These are phyloP conservation scores for Crossaster papposus DNA, from an alignment of 53 echinoderm and acorn worm genomes.

Conservation along the genomic window DNA sequence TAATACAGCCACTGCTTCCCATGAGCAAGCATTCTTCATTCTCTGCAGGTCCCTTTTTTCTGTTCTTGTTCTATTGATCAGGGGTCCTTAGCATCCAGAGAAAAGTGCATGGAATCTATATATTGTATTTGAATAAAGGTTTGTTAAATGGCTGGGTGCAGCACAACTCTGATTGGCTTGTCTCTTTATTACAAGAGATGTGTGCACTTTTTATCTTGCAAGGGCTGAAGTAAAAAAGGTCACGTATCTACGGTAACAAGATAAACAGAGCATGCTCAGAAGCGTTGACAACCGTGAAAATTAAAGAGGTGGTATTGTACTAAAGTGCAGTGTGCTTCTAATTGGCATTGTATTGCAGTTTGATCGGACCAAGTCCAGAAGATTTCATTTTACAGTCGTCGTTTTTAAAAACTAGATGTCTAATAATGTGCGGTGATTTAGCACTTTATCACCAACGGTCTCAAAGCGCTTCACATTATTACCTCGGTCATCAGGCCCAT, in stretches of 20 bases:
- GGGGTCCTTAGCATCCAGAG: background rate
- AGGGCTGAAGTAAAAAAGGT: background rate
- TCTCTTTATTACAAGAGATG: background rate
- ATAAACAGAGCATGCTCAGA: slow-evolving; percentile 50
- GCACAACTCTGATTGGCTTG: background rate
- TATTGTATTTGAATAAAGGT: slow-evolving; percentile 7
- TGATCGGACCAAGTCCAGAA: background rate
- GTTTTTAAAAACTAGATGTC: background rate
- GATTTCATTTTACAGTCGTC: background rate
- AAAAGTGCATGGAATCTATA: slow-evolving; percentile 45
- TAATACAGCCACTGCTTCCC: slow-evolving; percentile 31
- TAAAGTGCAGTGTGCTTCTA: slow-evolving; percentile 11
- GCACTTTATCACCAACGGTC: no score
- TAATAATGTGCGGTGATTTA: background rate
- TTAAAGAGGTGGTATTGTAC: background rate
- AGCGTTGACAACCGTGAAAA: slow-evolving; percentile 10
- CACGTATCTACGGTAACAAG: slow-evolving; percentile 23
- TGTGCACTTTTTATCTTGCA: slow-evolving; percentile 19
- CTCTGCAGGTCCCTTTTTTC: background rate
- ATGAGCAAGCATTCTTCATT: background rate
- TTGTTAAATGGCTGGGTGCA: slow-evolving; percentile 7
- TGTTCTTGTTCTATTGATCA: slow-evolving; percentile 30
- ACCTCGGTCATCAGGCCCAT: no score
- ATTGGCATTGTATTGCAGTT: background rate
- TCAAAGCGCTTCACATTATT: no score